Percentiles rank a stretch among this genome's conserved stretches.
Evolutionary conservation across 2,113 vertebrate genomes (phyloP).

Genomic region (Ranitomeya imitator): DNA sequence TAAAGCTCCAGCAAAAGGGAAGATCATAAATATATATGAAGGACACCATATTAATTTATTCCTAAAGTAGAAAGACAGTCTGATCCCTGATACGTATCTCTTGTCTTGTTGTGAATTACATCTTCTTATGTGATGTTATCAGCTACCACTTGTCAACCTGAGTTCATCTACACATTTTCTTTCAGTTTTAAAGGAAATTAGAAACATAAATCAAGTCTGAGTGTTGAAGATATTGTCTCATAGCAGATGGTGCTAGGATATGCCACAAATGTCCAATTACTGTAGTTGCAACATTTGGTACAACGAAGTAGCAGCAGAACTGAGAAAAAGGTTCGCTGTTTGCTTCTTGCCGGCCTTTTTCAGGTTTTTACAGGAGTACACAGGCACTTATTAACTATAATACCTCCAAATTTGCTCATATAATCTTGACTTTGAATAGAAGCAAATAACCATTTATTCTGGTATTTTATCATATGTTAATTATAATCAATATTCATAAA

Average conservation of each 20-base stretch:
- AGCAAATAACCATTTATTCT: no score
- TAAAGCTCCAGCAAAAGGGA: background rate
- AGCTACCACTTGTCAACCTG: background rate
- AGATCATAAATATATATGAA: conserved; percentile 3
- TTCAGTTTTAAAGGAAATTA: background rate
- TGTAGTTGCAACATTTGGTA: no score
- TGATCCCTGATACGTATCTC: background rate
- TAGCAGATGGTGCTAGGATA: background rate
- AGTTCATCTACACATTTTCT: background rate
- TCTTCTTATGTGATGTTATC: background rate
- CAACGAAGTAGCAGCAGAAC: no score
- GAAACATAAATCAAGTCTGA: background rate
- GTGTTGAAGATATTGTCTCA: background rate
- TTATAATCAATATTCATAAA: no score
- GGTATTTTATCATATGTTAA: no score
- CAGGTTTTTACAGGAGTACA: no score
- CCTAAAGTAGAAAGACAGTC: background rate
- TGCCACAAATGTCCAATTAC: background rate
- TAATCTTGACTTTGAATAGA: no score
- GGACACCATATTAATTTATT: background rate
- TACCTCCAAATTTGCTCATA: no score
- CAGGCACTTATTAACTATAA: no score
- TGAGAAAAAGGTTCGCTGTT: no score
- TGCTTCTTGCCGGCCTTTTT: no score
- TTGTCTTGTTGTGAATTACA: background rate